phyloP scores from a whole-genome alignment of 2,797 vertebrate genomes.

The Cetoscarus ocellatus region DNA sequence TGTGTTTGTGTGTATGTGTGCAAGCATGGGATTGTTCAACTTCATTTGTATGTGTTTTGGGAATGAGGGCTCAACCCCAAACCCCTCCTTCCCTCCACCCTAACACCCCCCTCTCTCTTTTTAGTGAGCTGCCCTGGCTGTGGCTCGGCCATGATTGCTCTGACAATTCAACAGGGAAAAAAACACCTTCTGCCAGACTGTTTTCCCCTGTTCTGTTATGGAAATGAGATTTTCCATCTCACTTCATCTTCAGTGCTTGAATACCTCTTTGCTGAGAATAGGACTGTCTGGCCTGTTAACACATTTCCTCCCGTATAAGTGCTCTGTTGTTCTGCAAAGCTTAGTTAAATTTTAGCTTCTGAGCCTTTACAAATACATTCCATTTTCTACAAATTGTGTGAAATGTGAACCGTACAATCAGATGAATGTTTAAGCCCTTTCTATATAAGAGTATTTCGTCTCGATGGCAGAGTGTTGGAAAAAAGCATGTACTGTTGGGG shows the following conservation, averaged over 20 bases:
- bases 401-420: constrained; percentile 73
- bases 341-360: constrained; percentile 65
- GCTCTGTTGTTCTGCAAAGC: constrained; percentile 75
- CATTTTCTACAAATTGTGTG: constrained; percentile 63
- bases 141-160: constrained; percentile 74
- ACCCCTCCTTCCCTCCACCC: neutral
- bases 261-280: constrained; percentile 78
- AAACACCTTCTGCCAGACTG: constrained; percentile 78
- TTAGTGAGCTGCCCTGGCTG: constrained; percentile 71
- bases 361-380: constrained; percentile 60
- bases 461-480: constrained; percentile 51
- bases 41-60: constrained; percentile 79
- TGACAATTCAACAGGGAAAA: constrained; percentile 73
- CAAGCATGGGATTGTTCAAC: constrained; percentile 63
- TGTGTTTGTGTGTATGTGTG: constrained; percentile 19
- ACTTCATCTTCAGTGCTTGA: constrained; percentile 82
- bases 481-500: constrained; percentile 50
- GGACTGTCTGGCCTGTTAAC: constrained; percentile 79
- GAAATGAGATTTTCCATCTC: constrained; percentile 86
- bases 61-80: constrained; percentile 54
- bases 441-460: constrained; percentile 66
- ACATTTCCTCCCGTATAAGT: constrained; percentile 73
- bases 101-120: constrained; percentile 29
- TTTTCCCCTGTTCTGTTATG: constrained; percentile 82
- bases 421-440: constrained; percentile 58